Evolutionary conservation across 2,888 invertebrate species (phyloP).

Genomic region (Lasioglossum marginatum): DNA sequence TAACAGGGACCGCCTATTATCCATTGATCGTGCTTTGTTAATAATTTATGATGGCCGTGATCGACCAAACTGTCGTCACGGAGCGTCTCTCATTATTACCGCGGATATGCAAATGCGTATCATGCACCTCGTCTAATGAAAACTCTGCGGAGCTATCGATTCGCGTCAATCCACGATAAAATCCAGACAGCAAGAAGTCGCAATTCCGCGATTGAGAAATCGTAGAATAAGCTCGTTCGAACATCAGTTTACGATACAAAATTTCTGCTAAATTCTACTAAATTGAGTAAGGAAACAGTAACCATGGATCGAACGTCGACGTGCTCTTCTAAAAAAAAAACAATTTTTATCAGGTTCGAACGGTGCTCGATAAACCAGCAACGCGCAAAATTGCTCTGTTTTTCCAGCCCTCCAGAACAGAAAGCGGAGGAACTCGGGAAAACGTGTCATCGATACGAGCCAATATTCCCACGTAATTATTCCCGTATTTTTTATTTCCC

Average conservation of each 20-base stretch:
- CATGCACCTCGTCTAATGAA: background rate
- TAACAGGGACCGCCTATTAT: conserved; percentile 29
- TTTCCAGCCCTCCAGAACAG: background rate
- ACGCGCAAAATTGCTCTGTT: background rate
- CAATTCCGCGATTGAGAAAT: background rate
- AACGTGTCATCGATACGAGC: conserved; percentile 12
- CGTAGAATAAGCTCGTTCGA: background rate
- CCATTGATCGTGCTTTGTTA: conserved; percentile 38
- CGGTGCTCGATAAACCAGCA: background rate
- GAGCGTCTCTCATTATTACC: conserved; percentile 14
- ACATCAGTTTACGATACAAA: background rate
- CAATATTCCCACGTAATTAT: conserved; percentile 14
- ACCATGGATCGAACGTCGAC: background rate
- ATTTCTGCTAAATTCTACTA: background rate
- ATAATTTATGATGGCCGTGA: conserved; percentile 36
- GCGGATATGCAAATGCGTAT: background rate
- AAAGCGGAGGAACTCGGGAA: background rate
- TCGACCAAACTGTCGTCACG: conserved; percentile 43
- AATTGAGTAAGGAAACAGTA: background rate
- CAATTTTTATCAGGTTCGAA: background rate
- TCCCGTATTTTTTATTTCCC: conserved; percentile 24
- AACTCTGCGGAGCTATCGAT: background rate
- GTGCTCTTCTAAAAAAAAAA: background rate
- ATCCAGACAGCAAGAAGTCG: background rate
- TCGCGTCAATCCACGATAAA: background rate